Evolutionary conservation across 2,113 vertebrate genomes (phyloP).

Genomic region (Mystacornis crossleyi): DNA sequence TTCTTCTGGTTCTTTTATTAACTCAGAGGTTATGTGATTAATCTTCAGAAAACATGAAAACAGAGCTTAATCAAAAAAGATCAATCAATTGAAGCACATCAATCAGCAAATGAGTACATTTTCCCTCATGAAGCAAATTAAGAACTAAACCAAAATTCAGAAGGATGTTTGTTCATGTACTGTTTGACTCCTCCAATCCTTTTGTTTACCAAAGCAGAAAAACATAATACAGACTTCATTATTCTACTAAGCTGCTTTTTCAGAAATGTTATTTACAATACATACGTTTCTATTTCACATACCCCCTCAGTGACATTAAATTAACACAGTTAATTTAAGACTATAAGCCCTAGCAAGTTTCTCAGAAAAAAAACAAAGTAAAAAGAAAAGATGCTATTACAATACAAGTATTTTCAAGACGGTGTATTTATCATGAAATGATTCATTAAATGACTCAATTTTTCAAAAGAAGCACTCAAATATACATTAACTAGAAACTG

Average conservation of each 20-base stretch:
- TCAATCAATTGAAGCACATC: background rate
- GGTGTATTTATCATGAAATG: background rate
- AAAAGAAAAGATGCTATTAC: background rate
- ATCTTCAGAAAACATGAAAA: background rate
- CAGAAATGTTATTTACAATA: background rate
- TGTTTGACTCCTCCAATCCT: background rate
- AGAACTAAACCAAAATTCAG: background rate
- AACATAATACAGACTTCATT: background rate
- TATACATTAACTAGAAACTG: background rate
- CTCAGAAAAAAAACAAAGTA: background rate
- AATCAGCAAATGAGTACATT: background rate
- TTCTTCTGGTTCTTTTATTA: background rate
- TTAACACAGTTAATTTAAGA: background rate
- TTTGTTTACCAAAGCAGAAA: background rate
- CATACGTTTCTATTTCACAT: background rate
- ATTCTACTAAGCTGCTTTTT: background rate
- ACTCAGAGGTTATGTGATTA: background rate
- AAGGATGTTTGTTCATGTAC: background rate
- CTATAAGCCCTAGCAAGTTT: background rate
- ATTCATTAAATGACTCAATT: background rate
- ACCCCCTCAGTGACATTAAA: background rate
- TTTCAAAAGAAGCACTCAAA: background rate
- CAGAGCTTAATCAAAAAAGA: background rate
- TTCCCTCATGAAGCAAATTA: background rate
- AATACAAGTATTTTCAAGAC: background rate